These are phyloP conservation scores for Myodes glareolus DNA, from an alignment of 2,113 vertebrate species.

Conservation along the genomic window DNA sequence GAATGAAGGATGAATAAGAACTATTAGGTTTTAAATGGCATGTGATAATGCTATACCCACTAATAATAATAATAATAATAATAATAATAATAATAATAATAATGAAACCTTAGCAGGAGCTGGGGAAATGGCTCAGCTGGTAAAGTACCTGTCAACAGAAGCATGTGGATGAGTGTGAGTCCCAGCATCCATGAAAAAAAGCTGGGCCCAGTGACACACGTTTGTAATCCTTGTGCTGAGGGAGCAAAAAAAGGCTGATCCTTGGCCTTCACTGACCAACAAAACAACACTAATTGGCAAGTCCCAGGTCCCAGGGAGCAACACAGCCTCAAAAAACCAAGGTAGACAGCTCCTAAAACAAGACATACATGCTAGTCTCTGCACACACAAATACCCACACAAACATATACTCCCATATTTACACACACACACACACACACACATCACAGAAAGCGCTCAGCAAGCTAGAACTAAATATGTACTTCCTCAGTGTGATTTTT, in stretches of 20 bases:
- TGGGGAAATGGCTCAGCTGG: not conserved
- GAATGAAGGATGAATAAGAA: not conserved
- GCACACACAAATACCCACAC: not conserved
- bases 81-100: too few relatives aligned
- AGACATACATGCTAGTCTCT: not conserved
- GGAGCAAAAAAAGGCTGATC: not conserved
- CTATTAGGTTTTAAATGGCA: not conserved
- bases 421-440: not conserved
- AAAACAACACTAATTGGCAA: too few relatives aligned
- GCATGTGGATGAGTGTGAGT: not conserved
- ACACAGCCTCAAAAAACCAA: not conserved
- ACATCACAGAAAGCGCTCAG: not conserved
- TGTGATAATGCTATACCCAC: not conserved
- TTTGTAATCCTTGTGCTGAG: not conserved
- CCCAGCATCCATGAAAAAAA: not conserved
- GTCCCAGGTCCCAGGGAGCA: not conserved
- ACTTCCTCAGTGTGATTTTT: not conserved
- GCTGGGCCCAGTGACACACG: not conserved
- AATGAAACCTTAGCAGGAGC: not conserved
- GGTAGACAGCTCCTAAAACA: not conserved
- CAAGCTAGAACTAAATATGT: not conserved
- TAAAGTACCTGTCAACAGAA: not conserved
- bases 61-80: too few relatives aligned
- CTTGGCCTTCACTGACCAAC: too few relatives aligned
- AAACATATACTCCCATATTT: not conserved